phyloP scores from a whole-genome alignment of 92 coral and sea anemone genomes.

The Zoanthus sansibaricus region DNA sequence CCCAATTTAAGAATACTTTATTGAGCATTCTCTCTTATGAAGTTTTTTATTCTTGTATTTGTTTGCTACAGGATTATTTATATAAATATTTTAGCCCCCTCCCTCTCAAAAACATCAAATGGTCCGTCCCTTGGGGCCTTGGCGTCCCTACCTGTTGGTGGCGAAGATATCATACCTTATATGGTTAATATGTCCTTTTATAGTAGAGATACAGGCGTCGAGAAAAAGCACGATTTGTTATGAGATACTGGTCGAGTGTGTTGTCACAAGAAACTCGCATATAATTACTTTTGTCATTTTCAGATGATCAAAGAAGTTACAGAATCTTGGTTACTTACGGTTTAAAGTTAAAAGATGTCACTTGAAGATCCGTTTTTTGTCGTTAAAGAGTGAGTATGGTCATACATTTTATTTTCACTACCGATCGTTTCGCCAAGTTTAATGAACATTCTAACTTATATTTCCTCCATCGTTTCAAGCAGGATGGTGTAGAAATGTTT shows the following conservation, averaged over 20 bases:
- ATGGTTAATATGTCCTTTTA: slow-evolving; percentile 28
- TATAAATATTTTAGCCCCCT: no score
- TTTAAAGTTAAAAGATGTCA: slow-evolving; percentile 13
- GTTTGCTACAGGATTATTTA: no score
- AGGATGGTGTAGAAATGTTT: neutral
- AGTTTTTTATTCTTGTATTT: no score
- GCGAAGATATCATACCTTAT: neutral
- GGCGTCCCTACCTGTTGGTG: slow-evolving; percentile 11
- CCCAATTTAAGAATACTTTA: no score
- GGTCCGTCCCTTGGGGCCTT: no score
- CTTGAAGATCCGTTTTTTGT: slow-evolving; percentile 39
- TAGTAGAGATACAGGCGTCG: neutral
- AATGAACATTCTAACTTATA: no score
- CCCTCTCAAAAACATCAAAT: no score
- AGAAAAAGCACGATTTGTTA: neutral
- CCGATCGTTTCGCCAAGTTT: neutral
- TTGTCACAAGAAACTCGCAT: neutral
- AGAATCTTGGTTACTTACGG: neutral
- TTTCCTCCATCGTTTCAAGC: neutral
- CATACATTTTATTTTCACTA: neutral
- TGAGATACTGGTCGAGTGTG: neutral
- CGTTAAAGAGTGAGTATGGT: slow-evolving; percentile 27
- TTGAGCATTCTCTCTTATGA: no score
- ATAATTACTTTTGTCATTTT: neutral
- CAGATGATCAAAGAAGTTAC: neutral